These are phyloP conservation scores for Flexamia atlantica DNA, from an alignment of 2,888 invertebrate genomes.

Conservation along the genomic window DNA sequence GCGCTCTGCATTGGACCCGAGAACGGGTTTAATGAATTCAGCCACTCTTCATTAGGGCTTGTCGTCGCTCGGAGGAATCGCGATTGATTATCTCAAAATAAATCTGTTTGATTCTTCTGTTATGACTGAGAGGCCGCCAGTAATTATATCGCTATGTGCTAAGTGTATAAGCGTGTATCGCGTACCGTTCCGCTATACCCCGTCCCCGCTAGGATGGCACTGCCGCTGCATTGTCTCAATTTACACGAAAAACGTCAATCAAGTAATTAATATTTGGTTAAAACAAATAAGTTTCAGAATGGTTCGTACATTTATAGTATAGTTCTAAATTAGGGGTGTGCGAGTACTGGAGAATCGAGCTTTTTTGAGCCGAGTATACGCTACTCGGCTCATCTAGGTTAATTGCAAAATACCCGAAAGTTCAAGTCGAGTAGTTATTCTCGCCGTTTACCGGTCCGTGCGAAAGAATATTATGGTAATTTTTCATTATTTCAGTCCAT, in stretches of 20 bases:
- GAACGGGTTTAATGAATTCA: constrained; percentile 52
- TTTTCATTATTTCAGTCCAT: too few species aligned
- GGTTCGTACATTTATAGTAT: too few species aligned
- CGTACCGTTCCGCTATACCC: constrained; percentile 35
- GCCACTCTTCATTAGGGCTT: constrained; percentile 33
- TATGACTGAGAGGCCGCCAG: constrained; percentile 23
- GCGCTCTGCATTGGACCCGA: too few species aligned
- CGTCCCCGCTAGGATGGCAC: constrained; percentile 3
- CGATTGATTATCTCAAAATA: constrained; percentile 49
- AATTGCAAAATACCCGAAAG: too few species aligned
- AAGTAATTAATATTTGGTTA: background rate
- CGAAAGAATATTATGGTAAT: too few species aligned
- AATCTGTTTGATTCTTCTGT: constrained; percentile 42
- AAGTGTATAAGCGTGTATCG: constrained; percentile 50
- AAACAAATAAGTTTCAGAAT: too few species aligned
- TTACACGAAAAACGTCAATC: background rate
- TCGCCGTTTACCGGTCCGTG: too few species aligned
- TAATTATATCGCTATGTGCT: constrained; percentile 47
- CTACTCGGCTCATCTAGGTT: too few species aligned
- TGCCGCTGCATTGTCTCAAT: background rate
- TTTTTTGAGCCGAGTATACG: too few species aligned
- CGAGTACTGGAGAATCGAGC: too few species aligned
- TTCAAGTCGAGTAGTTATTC: too few species aligned
- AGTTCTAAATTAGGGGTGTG: too few species aligned
- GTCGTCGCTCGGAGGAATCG: constrained; percentile 25